Base-by-base conservation (phyloP, 2,113 vertebrate species). In the Caloenas nicobarica region DNA sequence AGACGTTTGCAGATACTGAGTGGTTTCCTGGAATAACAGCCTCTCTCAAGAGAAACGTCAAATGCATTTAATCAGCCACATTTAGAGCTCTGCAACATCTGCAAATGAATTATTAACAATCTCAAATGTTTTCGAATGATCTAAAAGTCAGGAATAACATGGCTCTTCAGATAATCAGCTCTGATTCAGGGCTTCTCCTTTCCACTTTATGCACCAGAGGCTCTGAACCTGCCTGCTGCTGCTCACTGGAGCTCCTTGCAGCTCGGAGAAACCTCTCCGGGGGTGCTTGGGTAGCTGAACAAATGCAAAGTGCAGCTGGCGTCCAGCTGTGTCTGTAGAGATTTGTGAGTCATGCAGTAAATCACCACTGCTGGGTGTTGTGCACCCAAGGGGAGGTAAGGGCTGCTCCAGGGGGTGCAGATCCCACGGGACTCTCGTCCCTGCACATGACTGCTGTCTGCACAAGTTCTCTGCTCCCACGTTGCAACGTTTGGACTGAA, bases 21-120 rank as follows among this genome's bases (percentile, higher is more conserved):
- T 93, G 78, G 78, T 91, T 97, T 95, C 95, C 88, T 93, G 96
- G 81, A 94, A 89, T 95, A 96, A 96, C 72, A 91, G 71, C 44
- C 69, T 95, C 80, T 94, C 93, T 96, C 95, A 69, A 73, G 91
- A 95, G 96, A 83, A 95, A 92, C 7, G n/a, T 83, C 94, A 96
- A 88, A 93, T 56, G 64, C 95, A 86, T 96, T 97, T 97, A 95
- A 96, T 97, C 95, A 95, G 91, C 83, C 95, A 91, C 78, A 88
- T 95, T 96, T 94, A 94, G 91, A 92, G 93, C 61, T 89, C 91
- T 88, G 86, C 72, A 91, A 65, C 71, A 88, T 95, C 95, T 96
- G 66, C 86, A 91, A 86, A 96, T 97, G 81, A 97, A 96, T 97
- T 94, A 97, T 97, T 96, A 96, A 97, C 1, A 0, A 70, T 53